Evolutionary conservation across 2,113 vertebrate species (phyloP).

Genomic region (Oreamnos americanus): DNA sequence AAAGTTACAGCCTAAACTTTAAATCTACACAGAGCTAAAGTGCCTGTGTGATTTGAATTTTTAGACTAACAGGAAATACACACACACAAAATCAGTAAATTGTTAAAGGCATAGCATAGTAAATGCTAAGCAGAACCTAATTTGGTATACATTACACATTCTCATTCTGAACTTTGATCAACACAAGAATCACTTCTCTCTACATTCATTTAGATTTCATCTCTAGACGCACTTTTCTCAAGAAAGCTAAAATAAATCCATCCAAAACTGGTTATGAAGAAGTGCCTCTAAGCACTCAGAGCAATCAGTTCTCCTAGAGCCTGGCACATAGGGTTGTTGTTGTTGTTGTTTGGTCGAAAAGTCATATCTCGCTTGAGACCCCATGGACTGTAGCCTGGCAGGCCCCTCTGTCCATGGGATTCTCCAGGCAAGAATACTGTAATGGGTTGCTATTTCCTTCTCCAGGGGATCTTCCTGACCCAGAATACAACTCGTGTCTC

Average conservation of each 20-base stretch:
- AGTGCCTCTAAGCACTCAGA: background rate
- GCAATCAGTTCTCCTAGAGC: background rate
- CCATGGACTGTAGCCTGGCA: background rate
- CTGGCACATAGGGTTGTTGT: background rate
- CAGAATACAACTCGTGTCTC: background rate
- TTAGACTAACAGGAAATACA: background rate
- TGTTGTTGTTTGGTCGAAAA: background rate
- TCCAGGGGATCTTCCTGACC: background rate
- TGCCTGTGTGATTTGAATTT: constrained; percentile 21
- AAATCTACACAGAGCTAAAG: background rate
- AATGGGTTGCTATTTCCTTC: background rate
- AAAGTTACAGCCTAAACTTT: background rate
- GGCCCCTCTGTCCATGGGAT: background rate
- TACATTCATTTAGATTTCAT: background rate
- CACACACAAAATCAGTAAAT: background rate
- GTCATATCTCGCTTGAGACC: background rate
- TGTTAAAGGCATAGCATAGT: background rate
- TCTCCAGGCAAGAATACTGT: background rate
- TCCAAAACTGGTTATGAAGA: background rate
- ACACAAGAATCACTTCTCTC: background rate
- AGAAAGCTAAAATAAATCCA: constrained; percentile 26
- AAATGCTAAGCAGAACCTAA: constrained; percentile 35
- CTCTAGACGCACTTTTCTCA: background rate
- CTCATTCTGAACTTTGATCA: constrained; percentile 26
- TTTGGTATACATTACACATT: background rate